phyloP scores from a whole-genome alignment of 2,797 vertebrate genomes.

The Menidia menidia region DNA sequence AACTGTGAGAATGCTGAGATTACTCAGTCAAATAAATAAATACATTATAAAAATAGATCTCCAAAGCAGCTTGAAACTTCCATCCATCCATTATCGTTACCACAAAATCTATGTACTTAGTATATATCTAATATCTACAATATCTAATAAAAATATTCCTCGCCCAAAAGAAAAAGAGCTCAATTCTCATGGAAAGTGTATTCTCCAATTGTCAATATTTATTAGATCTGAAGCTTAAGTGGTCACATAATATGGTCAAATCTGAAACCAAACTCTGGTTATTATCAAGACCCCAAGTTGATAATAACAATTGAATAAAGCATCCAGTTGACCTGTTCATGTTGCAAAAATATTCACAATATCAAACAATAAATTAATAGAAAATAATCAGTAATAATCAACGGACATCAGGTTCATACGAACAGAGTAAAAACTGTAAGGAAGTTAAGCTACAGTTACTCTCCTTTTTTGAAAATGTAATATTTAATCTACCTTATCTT shows the following conservation, averaged over 20 bases:
- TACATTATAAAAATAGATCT: neutral
- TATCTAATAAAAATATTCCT: neutral
- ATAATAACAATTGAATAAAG: neutral
- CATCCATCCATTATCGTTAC: neutral
- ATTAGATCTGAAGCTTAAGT: constrained; percentile 26
- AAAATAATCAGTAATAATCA: constrained; percentile 4
- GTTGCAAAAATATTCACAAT: neutral
- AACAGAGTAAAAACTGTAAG: neutral
- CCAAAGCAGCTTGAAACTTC: neutral
- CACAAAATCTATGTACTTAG: too few species aligned
- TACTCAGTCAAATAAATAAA: neutral
- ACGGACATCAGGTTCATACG: neutral
- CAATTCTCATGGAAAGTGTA: constrained; percentile 12
- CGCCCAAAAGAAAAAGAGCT: constrained; percentile 13
- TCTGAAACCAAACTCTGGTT: constrained; percentile 3
- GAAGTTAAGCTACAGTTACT: neutral
- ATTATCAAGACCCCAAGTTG: neutral
- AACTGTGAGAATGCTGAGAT: neutral
- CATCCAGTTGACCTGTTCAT: neutral
- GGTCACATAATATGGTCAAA: constrained; percentile 10
- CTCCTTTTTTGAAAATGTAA: neutral
- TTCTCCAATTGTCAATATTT: constrained; percentile 10
- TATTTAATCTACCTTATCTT: too few species aligned
- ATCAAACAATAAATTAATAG: neutral
- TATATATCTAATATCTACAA: neutral